phyloP scores from a whole-genome alignment of 2,888 invertebrate species.

The Coenonympha glycerion region DNA sequence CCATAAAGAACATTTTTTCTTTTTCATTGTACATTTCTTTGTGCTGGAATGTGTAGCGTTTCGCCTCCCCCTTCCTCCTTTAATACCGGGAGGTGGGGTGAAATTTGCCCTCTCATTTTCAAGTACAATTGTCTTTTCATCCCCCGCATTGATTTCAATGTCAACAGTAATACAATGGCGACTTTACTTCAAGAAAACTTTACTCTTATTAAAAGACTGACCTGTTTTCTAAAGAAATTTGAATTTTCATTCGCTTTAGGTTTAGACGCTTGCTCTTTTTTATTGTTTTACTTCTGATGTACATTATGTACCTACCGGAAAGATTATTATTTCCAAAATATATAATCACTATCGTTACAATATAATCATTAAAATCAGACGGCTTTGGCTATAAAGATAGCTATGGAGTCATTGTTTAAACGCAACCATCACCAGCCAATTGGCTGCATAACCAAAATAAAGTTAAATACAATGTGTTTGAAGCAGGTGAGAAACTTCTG shows the following conservation, averaged over 20 bases:
- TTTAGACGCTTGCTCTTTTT: no score
- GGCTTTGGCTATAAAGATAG: no score
- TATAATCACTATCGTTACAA: no score
- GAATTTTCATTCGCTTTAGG: not conserved
- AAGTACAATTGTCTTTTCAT: conserved; percentile 15
- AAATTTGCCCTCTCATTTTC: conserved; percentile 13
- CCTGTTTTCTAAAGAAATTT: not conserved
- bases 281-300: no score
- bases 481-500: no score
- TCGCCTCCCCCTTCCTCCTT: not conserved
- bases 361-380: no score
- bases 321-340: no score
- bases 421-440: no score
- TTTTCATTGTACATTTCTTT: conserved; percentile 13
- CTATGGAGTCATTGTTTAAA: no score
- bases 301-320: no score
- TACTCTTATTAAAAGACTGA: not conserved
- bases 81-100: not conserved
- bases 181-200: conserved; percentile 1
- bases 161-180: conserved; percentile 10
- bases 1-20: not conserved
- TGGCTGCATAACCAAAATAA: no score
- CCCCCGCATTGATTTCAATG: conserved; percentile 19
- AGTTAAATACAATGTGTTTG: no score
- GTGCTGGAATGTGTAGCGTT: conserved; percentile 8